Evolutionary conservation across 2,797 vertebrate species (phyloP).

Genomic region (Poecilia velifera): DNA sequence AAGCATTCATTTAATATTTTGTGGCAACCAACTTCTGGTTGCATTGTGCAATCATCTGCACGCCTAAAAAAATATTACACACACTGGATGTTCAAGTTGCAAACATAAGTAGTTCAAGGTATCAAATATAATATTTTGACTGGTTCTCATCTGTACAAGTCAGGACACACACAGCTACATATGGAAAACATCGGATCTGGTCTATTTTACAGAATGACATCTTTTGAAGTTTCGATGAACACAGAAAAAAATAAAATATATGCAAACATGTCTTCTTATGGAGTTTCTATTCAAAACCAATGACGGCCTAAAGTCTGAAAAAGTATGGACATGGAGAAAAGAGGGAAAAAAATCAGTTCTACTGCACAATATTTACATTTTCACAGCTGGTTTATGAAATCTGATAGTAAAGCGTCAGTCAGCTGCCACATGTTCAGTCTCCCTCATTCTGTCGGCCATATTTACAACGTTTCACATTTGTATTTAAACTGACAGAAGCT

Average conservation of each 20-base stretch:
- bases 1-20: background rate
- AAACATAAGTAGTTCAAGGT: background rate
- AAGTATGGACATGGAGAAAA: background rate
- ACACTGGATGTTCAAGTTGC: background rate
- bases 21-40: background rate
- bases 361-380: slow-evolving; percentile 52
- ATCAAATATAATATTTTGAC: slow-evolving; percentile 2
- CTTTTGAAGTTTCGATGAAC: background rate
- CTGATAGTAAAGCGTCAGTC: background rate
- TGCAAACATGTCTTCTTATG: background rate
- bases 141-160: background rate
- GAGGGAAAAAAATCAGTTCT: background rate
- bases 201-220: background rate
- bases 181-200: background rate
- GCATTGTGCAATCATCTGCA: background rate
- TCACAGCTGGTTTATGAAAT: slow-evolving; percentile 23
- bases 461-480: background rate
- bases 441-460: background rate
- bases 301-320: background rate
- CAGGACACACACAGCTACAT: background rate
- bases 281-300: background rate
- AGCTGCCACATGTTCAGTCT: slow-evolving; percentile 5
- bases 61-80: background rate
- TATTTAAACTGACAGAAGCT: background rate
- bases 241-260: background rate